Evolutionary conservation across 2,797 vertebrate species (phyloP), one percentile per base, ranked within the genome.

Genomic region (Hypotaenidia okinawae): DNA sequence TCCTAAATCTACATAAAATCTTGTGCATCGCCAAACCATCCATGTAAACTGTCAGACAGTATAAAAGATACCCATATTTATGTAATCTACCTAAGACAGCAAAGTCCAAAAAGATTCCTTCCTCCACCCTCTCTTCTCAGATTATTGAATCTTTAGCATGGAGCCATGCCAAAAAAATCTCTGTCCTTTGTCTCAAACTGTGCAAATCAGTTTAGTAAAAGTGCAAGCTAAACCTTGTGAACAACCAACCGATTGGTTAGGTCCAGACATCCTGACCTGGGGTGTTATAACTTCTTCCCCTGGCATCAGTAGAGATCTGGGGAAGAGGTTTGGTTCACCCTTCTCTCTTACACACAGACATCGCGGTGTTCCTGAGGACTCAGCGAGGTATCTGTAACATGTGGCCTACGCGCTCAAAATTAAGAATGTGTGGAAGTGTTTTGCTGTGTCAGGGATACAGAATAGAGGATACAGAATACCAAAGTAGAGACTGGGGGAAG

Each of bases 401-500:
- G 5, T 3, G 16, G 12, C 10, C 35, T 18, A 41, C 2, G 0
- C 0, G 2, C 16, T 76, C 35, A 69, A 82, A 68, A 47, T 25
- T 54, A 70, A 68, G 24, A 58, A 30, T 13, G 5, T 6, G 8
- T 2, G 18, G 24, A 70, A 72, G 6, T 11, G 8, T 8, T 73
- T 64, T 73, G 14, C 41, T 69, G 6, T 24, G 18, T 41, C 35
- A 79, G 18, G 15, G 9, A 25, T 32, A 5, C 5, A 61, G 23
- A 41, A 30, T 15, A 13, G 9, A 74, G 6, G 10, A 74, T 86
- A 35, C 7, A 51, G 51, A 72, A 75, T 72, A 37, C 13, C 2
- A 52, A 52, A 28, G 51, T 10, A 27, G 51, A 52, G 25, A 52
- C 25, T 52, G 51, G 51, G 51, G 3, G 8, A 52, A 27, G 51